phyloP scores from a whole-genome alignment of 64 coral and sea anemone species.

The Stichodactyla helianthus region DNA sequence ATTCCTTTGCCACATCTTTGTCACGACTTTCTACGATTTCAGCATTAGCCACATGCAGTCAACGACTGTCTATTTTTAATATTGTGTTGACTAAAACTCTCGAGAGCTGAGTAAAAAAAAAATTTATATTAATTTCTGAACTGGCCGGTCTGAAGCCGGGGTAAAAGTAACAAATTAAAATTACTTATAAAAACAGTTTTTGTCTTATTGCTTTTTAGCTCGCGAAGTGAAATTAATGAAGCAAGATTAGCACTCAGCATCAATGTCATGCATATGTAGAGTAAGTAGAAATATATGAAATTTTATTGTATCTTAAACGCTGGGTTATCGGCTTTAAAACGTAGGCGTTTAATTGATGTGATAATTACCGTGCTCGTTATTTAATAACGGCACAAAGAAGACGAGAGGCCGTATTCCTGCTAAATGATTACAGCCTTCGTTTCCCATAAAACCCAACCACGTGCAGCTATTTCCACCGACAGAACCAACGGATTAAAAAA shows the following conservation, averaged over 20 bases:
- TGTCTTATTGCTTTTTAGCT: not conserved
- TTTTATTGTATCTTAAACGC: conserved; percentile 6
- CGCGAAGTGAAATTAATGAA: not conserved
- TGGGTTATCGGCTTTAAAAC: not conserved
- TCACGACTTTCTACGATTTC: too few relatives aligned
- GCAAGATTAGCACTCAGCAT: not conserved
- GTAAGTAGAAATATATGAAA: conserved; percentile 11
- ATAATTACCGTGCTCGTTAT: not conserved
- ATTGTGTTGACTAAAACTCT: too few relatives aligned
- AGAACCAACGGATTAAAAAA: not conserved
- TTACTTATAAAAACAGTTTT: not conserved
- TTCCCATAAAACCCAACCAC: not conserved
- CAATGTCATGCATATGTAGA: not conserved
- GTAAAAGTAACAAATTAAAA: too few relatives aligned
- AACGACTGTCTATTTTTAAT: too few relatives aligned
- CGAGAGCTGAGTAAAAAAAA: too few relatives aligned
- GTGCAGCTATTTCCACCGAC: not conserved
- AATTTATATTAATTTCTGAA: too few relatives aligned
- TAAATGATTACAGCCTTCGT: not conserved
- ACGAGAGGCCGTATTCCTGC: not conserved
- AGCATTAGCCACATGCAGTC: too few relatives aligned
- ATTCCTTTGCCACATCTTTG: too few relatives aligned
- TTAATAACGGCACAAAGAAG: not conserved
- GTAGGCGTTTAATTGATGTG: conserved; percentile 14
- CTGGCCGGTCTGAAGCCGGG: too few relatives aligned